phyloP scores from a whole-genome alignment of 2,113 vertebrate species.

The Dasyornis broadbenti region DNA sequence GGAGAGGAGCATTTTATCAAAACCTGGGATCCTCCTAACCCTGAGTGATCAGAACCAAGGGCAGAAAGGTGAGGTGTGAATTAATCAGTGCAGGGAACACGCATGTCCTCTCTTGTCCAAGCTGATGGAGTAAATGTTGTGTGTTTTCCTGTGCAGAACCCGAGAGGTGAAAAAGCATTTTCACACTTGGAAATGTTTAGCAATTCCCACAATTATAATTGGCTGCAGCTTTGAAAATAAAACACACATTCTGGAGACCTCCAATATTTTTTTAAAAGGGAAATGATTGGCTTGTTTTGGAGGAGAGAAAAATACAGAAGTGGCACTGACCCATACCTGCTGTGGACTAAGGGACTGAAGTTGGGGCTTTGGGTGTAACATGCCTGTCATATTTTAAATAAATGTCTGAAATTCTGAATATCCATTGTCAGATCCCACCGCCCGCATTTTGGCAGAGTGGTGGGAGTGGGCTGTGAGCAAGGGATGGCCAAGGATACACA shows the following conservation, averaged over 20 bases:
- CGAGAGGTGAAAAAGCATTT: not conserved
- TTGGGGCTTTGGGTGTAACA: not conserved
- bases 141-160: not conserved
- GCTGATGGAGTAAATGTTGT: not conserved
- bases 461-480: not conserved
- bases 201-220: not conserved
- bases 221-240: slow-evolving; percentile 49
- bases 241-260: not conserved
- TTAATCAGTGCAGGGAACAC: too few relatives aligned
- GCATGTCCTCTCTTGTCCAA: accelerated
- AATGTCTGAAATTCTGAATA: not conserved
- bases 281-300: not conserved
- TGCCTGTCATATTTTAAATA: not conserved
- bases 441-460: not conserved
- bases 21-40: not conserved
- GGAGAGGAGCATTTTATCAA: not conserved
- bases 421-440: not conserved
- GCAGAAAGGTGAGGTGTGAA: not conserved
- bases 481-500: not conserved
- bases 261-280: not conserved
- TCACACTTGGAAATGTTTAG: not conserved
- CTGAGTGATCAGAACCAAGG: not conserved
- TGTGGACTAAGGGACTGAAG: not conserved
- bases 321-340: accelerated
- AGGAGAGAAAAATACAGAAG: not conserved